Conservation (phyloP, 2,797 vertebrate genomes). For the Phalanger gymnotis region DNA sequence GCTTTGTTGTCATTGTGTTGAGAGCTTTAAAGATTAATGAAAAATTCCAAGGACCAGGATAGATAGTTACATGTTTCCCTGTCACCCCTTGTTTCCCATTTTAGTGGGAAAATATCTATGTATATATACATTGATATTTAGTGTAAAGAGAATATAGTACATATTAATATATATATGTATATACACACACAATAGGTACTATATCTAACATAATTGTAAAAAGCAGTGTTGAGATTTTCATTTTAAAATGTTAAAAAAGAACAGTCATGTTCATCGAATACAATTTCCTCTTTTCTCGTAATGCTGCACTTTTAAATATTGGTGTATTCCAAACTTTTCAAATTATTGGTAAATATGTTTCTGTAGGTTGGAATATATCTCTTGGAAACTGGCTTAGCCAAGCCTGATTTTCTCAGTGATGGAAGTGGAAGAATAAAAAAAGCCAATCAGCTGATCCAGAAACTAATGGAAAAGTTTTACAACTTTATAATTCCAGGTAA, state of each 20-base stretch:
- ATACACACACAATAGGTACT: too few species aligned
- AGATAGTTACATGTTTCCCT: neutral
- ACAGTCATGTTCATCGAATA: neutral
- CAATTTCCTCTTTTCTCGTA: slow-evolving; percentile 15
- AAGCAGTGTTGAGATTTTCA: neutral
- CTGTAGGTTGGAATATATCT: slow-evolving; percentile 94
- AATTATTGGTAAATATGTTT: slow-evolving; percentile 57
- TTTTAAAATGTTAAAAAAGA: neutral
- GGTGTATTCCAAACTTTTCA: neutral
- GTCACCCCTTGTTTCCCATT: neutral
- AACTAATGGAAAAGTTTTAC: slow-evolving; percentile 94
- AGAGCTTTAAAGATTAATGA: slow-evolving; percentile 1
- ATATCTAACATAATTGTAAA: neutral
- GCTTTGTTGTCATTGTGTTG: neutral
- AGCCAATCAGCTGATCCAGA: slow-evolving; percentile 94
- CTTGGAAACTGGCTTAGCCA: slow-evolving; percentile 92
- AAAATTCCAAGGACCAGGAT: neutral
- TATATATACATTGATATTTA: neutral
- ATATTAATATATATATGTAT: neutral
- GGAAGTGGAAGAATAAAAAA: slow-evolving; percentile 94
- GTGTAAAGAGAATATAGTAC: neutral
- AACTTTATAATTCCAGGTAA: slow-evolving; percentile 95
- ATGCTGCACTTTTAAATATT: neutral
- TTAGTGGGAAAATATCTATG: neutral
- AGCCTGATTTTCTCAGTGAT: slow-evolving; percentile 94